phyloP scores from a whole-genome alignment of 2,113 vertebrate genomes.

The Laticauda laticaudata region DNA sequence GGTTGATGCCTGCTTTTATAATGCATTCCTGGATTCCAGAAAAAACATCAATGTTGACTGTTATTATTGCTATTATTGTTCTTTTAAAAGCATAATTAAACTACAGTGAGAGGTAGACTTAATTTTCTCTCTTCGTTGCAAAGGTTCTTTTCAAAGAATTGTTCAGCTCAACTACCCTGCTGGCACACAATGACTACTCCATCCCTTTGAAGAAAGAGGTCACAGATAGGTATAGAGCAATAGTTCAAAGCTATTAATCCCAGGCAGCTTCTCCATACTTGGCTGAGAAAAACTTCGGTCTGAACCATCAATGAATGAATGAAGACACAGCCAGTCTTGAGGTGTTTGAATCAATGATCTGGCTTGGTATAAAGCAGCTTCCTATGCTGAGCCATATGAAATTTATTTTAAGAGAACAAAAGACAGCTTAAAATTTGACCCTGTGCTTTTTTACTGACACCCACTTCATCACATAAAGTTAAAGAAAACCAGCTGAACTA shows the following conservation, averaged over 20 bases:
- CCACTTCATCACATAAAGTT: not conserved
- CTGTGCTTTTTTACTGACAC: not conserved
- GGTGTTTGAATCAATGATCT: not conserved
- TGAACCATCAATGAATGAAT: not conserved
- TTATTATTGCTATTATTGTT: not conserved
- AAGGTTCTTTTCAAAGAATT: not conserved
- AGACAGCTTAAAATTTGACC: not conserved
- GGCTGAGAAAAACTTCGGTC: not conserved
- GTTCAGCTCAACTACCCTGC: no score
- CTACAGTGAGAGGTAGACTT: not conserved
- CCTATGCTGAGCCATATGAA: not conserved
- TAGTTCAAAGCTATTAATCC: not conserved
- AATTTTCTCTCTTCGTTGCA: not conserved
- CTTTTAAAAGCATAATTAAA: not conserved
- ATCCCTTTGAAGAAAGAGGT: not conserved
- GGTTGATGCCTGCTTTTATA: not conserved
- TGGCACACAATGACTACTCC: not conserved
- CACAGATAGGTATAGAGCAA: not conserved
- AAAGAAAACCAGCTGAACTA: not conserved
- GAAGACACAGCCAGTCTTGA: not conserved
- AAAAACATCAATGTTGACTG: not conserved
- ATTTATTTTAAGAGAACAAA: not conserved
- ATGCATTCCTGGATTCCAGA: not conserved
- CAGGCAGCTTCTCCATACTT: not conserved
- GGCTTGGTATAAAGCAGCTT: not conserved